Evolutionary conservation across 2,888 invertebrate genomes (phyloP).

Genomic region (Exocentrus adspersus): DNA sequence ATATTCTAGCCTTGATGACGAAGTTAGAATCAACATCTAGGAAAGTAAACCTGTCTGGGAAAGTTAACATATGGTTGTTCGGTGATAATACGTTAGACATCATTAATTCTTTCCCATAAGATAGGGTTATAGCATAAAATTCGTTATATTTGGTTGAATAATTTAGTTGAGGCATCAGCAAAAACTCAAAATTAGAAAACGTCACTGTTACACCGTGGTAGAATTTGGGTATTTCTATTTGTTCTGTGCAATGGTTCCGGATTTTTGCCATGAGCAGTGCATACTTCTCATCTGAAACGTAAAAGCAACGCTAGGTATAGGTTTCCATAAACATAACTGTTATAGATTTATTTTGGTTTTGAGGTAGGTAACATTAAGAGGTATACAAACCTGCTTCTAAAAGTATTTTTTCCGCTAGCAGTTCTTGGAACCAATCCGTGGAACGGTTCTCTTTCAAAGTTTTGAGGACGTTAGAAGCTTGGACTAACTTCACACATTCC

Average conservation of each 20-base stretch:
- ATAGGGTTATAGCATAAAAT: slow-evolving; percentile 59
- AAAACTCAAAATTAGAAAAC: slow-evolving; percentile 48
- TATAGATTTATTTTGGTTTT: background rate
- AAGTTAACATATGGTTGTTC: slow-evolving; percentile 40
- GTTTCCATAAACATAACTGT: too few relatives aligned
- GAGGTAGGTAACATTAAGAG: background rate
- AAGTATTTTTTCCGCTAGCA: slow-evolving; percentile 55
- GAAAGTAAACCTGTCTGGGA: slow-evolving; percentile 56
- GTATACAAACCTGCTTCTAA: slow-evolving; percentile 52
- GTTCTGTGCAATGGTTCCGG: slow-evolving; percentile 33
- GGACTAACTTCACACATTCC: slow-evolving; percentile 53
- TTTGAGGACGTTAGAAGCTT: slow-evolving; percentile 53
- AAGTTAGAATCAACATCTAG: slow-evolving; percentile 58
- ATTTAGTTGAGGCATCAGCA: slow-evolving; percentile 31
- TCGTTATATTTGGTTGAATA: slow-evolving; percentile 44
- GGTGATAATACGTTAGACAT: slow-evolving; percentile 51
- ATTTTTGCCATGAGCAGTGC: slow-evolving; percentile 42
- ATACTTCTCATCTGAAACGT: slow-evolving; percentile 39
- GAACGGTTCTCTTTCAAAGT: slow-evolving; percentile 41
- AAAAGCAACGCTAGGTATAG: too few relatives aligned
- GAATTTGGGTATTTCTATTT: slow-evolving; percentile 17
- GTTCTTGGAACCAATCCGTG: slow-evolving; percentile 43
- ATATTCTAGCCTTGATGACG: slow-evolving; percentile 63
- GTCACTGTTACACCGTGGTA: slow-evolving; percentile 38
- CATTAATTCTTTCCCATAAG: slow-evolving; percentile 49